A percentile compares a stretch with the other conserved stretches of the same genome.
These are phyloP conservation scores for Capreolus pygargus DNA, from an alignment of 2,113 vertebrate genomes.

Conservation along the genomic window DNA sequence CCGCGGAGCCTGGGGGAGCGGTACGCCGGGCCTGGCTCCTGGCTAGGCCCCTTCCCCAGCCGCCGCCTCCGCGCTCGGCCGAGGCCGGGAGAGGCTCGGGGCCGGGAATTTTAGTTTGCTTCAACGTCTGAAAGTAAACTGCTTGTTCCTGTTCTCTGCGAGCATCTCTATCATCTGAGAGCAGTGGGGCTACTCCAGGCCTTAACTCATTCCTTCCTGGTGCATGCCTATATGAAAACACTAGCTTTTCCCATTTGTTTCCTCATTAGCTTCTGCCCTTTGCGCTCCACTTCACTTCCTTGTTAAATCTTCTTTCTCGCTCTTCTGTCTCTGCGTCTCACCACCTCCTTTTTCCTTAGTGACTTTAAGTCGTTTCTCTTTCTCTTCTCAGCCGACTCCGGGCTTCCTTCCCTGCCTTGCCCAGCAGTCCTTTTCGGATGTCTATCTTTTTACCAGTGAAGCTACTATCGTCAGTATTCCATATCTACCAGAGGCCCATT, in stretches of 20 bases:
- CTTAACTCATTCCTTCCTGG: not conserved
- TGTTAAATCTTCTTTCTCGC: slow-evolving; percentile 14
- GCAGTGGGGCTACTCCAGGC: not conserved
- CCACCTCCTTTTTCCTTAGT: not conserved
- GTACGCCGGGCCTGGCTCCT: slow-evolving; percentile 3
- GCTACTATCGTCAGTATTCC: not conserved
- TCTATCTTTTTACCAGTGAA: slow-evolving; percentile 5
- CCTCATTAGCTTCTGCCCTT: not conserved
- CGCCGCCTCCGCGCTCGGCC: slow-evolving; percentile 37
- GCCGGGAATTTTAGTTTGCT: not conserved
- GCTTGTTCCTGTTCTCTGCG: not conserved
- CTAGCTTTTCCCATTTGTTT: slow-evolving; percentile 24
- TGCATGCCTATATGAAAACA: not conserved
- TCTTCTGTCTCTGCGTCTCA: not conserved
- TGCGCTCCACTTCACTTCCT: slow-evolving; percentile 62
- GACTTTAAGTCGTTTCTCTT: not conserved
- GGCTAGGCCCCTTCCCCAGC: slow-evolving; percentile 49
- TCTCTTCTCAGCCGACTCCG: not conserved
- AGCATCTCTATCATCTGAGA: not conserved
- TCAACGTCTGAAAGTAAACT: not conserved
- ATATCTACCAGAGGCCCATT: not conserved
- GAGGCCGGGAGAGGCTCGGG: not conserved
- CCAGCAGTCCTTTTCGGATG: not conserved
- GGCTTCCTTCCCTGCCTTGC: not conserved
- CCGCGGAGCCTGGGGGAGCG: not conserved